Evolutionary conservation across 2,888 invertebrate species (phyloP).

Genomic region (Pseudococcus viburni): DNA sequence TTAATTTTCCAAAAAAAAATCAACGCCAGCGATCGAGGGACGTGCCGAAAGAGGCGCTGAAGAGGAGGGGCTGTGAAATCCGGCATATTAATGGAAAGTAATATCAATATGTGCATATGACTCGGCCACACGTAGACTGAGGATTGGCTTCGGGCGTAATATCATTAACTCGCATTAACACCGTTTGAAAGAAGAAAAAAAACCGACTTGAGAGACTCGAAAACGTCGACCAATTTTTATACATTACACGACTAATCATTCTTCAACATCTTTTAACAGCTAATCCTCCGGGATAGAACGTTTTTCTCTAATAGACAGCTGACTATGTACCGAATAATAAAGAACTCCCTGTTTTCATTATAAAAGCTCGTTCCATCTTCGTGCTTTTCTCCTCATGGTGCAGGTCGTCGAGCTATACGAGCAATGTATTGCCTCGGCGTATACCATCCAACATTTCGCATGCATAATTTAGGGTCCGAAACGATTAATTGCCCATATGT

Average conservation of each 20-base stretch:
- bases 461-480: slow-evolving; percentile 61
- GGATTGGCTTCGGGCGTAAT: slow-evolving; percentile 25
- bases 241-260: slow-evolving; percentile 5
- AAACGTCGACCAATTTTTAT: slow-evolving; percentile 47
- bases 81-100: not conserved
- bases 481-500: slow-evolving; percentile 65
- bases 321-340: slow-evolving; percentile 55
- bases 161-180: slow-evolving; percentile 37
- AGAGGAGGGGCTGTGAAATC: too few species aligned
- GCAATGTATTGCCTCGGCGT: not conserved
- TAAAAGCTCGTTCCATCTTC: slow-evolving; percentile 48
- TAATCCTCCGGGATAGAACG: slow-evolving; percentile 40
- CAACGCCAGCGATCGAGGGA: too few species aligned
- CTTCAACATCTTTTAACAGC: slow-evolving; percentile 41
- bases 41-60: too few species aligned
- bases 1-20: too few species aligned
- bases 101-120: not conserved
- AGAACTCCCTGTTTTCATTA: slow-evolving; percentile 45
- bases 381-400: not conserved
- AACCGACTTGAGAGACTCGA: not conserved
- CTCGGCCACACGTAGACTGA: not conserved
- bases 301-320: slow-evolving; percentile 59
- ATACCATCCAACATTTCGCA: slow-evolving; percentile 39
- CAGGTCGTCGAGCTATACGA: not conserved
- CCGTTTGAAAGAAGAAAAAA: not conserved